Conservation (phyloP, 2,888 invertebrate genomes). For the Andrena bucephala region DNA sequence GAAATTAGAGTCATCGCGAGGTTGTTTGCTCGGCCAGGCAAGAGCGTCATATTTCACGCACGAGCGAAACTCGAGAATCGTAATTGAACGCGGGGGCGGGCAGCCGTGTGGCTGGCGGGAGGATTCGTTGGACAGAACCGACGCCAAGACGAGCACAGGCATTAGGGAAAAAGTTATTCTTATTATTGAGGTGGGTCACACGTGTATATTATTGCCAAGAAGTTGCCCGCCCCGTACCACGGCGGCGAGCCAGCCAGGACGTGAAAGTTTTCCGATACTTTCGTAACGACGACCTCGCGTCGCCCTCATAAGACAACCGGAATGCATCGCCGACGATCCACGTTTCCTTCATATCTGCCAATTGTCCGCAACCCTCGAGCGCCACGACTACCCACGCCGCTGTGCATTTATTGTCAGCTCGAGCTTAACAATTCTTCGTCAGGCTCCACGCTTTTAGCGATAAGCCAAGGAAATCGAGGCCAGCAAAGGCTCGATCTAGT, state of each 20-base stretch:
- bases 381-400: not conserved
- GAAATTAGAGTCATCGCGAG: conserved; percentile 56
- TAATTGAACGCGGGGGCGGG: conserved; percentile 59
- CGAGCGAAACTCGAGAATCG: conserved; percentile 60
- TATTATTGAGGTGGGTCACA: conserved; percentile 74
- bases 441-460: not conserved
- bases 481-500: conserved; percentile 15
- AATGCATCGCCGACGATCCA: conserved; percentile 46
- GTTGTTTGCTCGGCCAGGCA: conserved; percentile 44
- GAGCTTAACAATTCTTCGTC: not conserved
- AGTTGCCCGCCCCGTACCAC: conserved; percentile 62
- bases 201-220: conserved; percentile 80
- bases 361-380: conserved; percentile 6
- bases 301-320: conserved; percentile 30
- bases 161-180: conserved; percentile 70
- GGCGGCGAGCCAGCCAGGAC: conserved; percentile 49
- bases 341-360: conserved; percentile 19
- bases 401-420: not conserved
- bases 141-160: conserved; percentile 50
- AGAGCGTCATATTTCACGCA: conserved; percentile 60
- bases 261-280: conserved; percentile 68
- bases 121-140: conserved; percentile 56
- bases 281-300: conserved; percentile 54
- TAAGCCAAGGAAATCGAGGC: not conserved
- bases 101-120: not conserved